Percentiles rank a stretch among this genome's conserved stretches.
Evolutionary conservation across 2,113 vertebrate genomes (phyloP).

Genomic region (Dissostichus mawsoni): DNA sequence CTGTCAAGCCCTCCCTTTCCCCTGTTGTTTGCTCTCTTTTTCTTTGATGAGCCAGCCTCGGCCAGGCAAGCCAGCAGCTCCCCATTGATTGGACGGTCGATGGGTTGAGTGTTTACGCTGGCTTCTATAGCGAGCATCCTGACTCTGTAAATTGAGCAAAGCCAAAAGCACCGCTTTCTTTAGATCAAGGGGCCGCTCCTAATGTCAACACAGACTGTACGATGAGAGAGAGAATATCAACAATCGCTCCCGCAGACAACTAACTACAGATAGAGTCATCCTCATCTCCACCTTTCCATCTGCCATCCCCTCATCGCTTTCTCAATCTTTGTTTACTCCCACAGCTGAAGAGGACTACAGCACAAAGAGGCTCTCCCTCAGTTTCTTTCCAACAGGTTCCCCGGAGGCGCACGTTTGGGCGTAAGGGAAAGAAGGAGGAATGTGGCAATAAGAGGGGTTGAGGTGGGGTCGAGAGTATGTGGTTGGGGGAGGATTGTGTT

Average conservation of each 20-base stretch:
- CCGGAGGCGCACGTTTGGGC: slow-evolving; percentile 32
- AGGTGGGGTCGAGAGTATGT: slow-evolving; percentile 69
- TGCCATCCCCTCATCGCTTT: slow-evolving; percentile 45
- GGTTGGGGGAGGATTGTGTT: slow-evolving; percentile 70
- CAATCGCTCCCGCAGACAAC: slow-evolving; percentile 38
- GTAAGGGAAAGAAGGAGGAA: slow-evolving; percentile 23
- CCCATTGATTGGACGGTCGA: slow-evolving; percentile 80
- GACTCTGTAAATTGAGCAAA: slow-evolving; percentile 71
- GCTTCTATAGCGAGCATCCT: slow-evolving; percentile 57
- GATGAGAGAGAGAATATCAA: slow-evolving; percentile 22
- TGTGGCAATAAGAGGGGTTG: slow-evolving; percentile 52
- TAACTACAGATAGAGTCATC: slow-evolving; percentile 46
- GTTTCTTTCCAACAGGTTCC: slow-evolving; percentile 69
- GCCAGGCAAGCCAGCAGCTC: slow-evolving; percentile 69
- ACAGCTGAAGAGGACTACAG: slow-evolving; percentile 73
- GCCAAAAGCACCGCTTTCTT: slow-evolving; percentile 65
- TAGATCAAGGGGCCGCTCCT: slow-evolving; percentile 56
- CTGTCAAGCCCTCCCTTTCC: slow-evolving; percentile 67
- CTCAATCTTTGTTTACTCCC: slow-evolving; percentile 62
- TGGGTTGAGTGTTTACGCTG: slow-evolving; percentile 77
- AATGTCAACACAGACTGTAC: slow-evolving; percentile 43
- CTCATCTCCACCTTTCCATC: slow-evolving; percentile 47
- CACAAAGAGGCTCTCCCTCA: not conserved
- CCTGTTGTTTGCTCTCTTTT: slow-evolving; percentile 72
- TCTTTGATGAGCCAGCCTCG: slow-evolving; percentile 75